Conservation (phyloP, 2,888 invertebrate genomes). For the Hoplodrina blanda region DNA sequence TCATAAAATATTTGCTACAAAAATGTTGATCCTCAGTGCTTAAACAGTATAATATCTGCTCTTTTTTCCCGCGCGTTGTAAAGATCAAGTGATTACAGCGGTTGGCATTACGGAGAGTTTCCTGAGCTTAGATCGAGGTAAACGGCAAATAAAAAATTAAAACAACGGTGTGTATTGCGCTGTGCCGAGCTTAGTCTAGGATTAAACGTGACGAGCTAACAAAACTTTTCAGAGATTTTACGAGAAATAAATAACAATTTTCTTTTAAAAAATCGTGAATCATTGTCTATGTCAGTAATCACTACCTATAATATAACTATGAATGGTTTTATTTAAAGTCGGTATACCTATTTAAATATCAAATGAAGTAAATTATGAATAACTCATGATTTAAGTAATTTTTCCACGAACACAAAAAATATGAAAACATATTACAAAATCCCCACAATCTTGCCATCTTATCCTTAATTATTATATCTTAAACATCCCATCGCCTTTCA, state of each 20-base stretch:
- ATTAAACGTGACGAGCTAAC: conserved; percentile 35
- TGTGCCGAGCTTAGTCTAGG: conserved; percentile 18
- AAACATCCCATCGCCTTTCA: conserved; percentile 48
- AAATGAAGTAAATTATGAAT: conserved; percentile 9
- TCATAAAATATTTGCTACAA: conserved; percentile 44
- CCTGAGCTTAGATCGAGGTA: conserved; percentile 33
- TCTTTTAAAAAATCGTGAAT: background rate
- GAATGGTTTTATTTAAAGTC: too few relatives aligned
- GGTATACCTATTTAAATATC: background rate
- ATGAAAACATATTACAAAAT: conserved; percentile 19
- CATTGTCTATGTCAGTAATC: background rate
- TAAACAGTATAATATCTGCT: conserved; percentile 38
- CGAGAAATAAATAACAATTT: background rate
- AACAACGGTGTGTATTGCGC: conserved; percentile 33
- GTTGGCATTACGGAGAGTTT: conserved; percentile 35
- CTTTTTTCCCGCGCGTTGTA: conserved; percentile 40
- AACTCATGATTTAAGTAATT: conserved; percentile 13
- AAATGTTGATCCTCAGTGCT: conserved; percentile 46
- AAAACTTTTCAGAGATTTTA: conserved; percentile 10
- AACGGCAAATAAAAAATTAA: conserved; percentile 51
- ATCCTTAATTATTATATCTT: conserved; percentile 48
- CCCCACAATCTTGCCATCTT: conserved; percentile 37
- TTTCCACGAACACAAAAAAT: conserved; percentile 10
- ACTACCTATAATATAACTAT: too few relatives aligned
- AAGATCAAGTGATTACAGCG: conserved; percentile 63